Conservation (phyloP, 2,888 invertebrate genomes). For the Belgica antarctica region DNA sequence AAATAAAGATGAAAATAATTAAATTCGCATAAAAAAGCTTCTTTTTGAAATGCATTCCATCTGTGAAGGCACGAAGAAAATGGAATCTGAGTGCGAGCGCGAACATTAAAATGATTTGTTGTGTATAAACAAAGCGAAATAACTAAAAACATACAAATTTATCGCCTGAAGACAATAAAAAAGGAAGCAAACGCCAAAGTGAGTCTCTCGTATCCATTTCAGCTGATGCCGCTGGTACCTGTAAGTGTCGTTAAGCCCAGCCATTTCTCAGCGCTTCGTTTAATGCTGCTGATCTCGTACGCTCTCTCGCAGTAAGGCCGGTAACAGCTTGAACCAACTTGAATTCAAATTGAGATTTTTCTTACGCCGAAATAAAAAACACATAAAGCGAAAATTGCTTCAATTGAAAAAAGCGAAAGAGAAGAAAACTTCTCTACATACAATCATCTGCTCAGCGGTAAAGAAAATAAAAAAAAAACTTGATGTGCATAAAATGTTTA, state of each 20-base stretch:
- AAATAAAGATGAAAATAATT: conserved; percentile 28
- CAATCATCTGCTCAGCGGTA: background rate
- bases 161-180: conserved; percentile 32
- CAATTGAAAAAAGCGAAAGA: too few species aligned
- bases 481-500: conserved; percentile 35
- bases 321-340: conserved; percentile 19
- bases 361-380: conserved; percentile 2
- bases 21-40: conserved; percentile 35
- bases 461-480: conserved; percentile 14
- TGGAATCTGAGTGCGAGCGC: conserved; percentile 13
- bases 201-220: background rate
- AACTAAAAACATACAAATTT: conserved; percentile 19
- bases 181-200: background rate
- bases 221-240: background rate
- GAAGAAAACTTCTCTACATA: background rate
- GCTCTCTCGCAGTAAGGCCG: background rate
- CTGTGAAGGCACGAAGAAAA: background rate
- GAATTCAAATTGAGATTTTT: conserved; percentile 16
- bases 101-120: conserved; percentile 44
- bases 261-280: background rate
- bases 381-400: conserved; percentile 20
- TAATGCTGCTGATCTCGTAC: conserved; percentile 12
- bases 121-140: conserved; percentile 33
- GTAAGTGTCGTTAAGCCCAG: conserved; percentile 13
- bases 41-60: background rate